phyloP scores from a whole-genome alignment of 2,113 vertebrate genomes.

The Eira barbara region DNA sequence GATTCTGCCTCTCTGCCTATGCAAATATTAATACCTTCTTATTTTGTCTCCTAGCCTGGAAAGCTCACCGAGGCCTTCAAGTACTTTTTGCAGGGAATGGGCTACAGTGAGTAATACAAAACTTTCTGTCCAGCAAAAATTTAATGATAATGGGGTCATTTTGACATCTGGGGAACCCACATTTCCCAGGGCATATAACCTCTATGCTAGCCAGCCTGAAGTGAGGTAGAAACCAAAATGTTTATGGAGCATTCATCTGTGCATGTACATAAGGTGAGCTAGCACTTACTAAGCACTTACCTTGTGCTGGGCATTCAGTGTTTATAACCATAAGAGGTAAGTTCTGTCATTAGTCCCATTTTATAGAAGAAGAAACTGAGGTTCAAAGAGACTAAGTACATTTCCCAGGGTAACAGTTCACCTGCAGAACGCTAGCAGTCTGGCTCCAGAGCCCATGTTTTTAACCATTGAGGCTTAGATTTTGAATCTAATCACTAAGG shows the following conservation, averaged over 20 bases:
- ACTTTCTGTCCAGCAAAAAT: slow-evolving; percentile 1
- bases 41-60: slow-evolving; percentile 82
- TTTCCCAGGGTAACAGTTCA: not conserved
- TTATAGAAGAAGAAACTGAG: slow-evolving; percentile 14
- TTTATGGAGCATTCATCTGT: not conserved
- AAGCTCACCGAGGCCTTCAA: slow-evolving; percentile 98
- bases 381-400: not conserved
- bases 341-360: not conserved
- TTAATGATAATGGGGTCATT: not conserved
- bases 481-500: not conserved
- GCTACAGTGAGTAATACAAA: slow-evolving; percentile 92
- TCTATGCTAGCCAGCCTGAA: not conserved
- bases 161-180: not conserved
- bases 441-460: not conserved
- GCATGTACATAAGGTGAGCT: not conserved
- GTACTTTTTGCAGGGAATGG: slow-evolving; percentile 98
- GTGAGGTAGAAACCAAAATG: not conserved
- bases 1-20: not conserved
- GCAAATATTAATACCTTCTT: slow-evolving; percentile 39
- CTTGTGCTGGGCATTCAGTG: not conserved
- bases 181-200: not conserved
- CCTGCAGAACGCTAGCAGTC: not conserved
- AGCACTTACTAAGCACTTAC: not conserved
- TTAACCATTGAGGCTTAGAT: not conserved
- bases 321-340: slow-evolving; percentile 40